Evolutionary conservation across 2,888 invertebrate species (phyloP), one percentile per base, ranked within the genome.

Genomic region (Tetragonula carbonaria): DNA sequence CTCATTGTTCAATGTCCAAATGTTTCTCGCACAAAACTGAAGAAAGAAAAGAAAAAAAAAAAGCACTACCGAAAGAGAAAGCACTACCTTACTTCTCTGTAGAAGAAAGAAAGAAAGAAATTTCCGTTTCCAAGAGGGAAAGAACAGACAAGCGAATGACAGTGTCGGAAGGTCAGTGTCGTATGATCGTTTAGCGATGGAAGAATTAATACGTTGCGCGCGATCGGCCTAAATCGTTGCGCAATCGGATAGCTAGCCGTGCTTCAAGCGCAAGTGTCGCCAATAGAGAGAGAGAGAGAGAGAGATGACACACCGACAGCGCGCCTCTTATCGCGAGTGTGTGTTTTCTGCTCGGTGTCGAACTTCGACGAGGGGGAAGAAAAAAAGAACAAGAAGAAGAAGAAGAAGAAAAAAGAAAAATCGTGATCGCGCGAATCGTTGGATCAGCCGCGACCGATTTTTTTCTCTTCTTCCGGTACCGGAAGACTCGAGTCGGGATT

Each of bases 161-260:
- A 38, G 38, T 38, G 57, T 57, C 57, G 57, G 57, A n/a, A 57
- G 13, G 4, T n/a, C 13, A 65, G 33, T 21, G 38, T 53, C 68
- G 38, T 71, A 77, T 77, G 84, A 78, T 86, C 77, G 86, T 82
- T 78, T 78, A 65, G 81, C 86, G 84, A 74, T 71, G 85, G 79
- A 87, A 67, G 45, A 67, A 79, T 38, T 8, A 38, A 38, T 62
- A 70, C 67, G 59, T 87, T 74, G 81, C 74, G 71, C 82, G 74
- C 80, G 84, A 84, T 85, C 85, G 85, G 80, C 84, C 84, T 77
- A 80, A 78, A 87, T 86, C 86, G 84, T 84, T 86, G 85, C 86
- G 83, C 83, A 78, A 86, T 83, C 87, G 87, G 79, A 87, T 80
- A 81, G 81, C 77, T 82, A 73, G 38, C 68, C 80, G 87, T 87